Percentiles rank a stretch among this genome's conserved stretches.
Evolutionary conservation across 1,140 invertebrate genomes (phyloP).

Genomic region (Drosophila insularis): DNA sequence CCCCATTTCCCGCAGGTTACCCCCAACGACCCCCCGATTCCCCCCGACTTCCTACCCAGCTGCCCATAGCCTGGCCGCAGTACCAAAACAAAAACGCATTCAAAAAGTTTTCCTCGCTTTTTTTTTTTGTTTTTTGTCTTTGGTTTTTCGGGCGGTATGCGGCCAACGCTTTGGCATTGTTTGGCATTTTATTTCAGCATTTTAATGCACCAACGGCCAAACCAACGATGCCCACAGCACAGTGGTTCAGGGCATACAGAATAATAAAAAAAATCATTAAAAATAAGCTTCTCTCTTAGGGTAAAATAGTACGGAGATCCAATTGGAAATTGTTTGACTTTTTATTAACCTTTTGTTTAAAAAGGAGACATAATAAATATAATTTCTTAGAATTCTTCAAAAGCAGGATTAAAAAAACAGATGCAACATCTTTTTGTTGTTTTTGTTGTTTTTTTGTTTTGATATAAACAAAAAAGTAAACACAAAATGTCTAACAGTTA

Average conservation of each 20-base stretch:
- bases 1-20: constrained; percentile 5
- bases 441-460: too few species aligned
- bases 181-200: constrained; percentile 79
- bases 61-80: constrained; percentile 53
- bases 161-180: constrained; percentile 72
- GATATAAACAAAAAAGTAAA: not conserved
- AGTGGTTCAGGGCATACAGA: constrained; percentile 13
- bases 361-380: too few species aligned
- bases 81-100: constrained; percentile 61
- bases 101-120: constrained; percentile 22
- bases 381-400: too few species aligned
- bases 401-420: not conserved
- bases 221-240: constrained; percentile 38
- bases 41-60: constrained; percentile 1
- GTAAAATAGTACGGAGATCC: too few species aligned
- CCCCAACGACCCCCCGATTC: not conserved
- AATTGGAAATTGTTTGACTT: too few species aligned
- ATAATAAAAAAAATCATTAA: not conserved
- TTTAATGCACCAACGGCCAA: constrained; percentile 70
- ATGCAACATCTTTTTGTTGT: not conserved
- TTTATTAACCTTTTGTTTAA: too few species aligned
- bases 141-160: constrained; percentile 50
- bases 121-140: constrained; percentile 20
- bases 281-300: too few species aligned
- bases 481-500: not conserved